Conservation (phyloP, 2,888 invertebrate species). For the Spilosoma lubricipeda region DNA sequence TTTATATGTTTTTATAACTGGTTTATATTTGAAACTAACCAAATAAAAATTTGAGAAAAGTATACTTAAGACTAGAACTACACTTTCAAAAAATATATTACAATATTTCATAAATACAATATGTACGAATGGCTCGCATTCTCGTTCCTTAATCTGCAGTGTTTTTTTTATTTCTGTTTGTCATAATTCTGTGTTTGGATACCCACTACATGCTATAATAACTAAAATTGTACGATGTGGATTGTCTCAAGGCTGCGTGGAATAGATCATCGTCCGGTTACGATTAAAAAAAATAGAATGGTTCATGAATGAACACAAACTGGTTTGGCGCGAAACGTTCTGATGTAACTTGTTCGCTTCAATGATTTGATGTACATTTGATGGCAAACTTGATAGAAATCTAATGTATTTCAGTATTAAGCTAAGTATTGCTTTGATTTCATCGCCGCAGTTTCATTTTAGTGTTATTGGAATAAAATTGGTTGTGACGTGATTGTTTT, state of each 20-base stretch:
- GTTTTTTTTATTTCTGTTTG: conserved; percentile 38
- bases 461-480: not conserved
- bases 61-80: not conserved
- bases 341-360: conserved; percentile 37
- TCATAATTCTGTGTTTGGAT: conserved; percentile 28
- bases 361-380: conserved; percentile 33
- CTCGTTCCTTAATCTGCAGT: conserved; percentile 26
- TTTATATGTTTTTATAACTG: not conserved
- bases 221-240: conserved; percentile 26
- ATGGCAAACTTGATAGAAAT: conserved; percentile 1
- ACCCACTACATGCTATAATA: conserved; percentile 26
- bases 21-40: not conserved
- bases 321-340: conserved; percentile 48
- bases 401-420: not conserved
- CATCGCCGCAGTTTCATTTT: not conserved
- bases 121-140: not conserved
- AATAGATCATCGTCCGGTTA: conserved; percentile 43
- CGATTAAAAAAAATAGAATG: conserved; percentile 39
- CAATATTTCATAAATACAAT: not conserved
- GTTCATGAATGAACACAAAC: conserved; percentile 61
- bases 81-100: not conserved
- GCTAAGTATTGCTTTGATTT: not conserved
- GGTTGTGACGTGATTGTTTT: not conserved
- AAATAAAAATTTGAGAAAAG: too few species aligned
- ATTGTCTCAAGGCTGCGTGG: conserved; percentile 47